Evolutionary conservation across 2,888 invertebrate genomes (phyloP).

Genomic region (Eucera pruinosa): DNA sequence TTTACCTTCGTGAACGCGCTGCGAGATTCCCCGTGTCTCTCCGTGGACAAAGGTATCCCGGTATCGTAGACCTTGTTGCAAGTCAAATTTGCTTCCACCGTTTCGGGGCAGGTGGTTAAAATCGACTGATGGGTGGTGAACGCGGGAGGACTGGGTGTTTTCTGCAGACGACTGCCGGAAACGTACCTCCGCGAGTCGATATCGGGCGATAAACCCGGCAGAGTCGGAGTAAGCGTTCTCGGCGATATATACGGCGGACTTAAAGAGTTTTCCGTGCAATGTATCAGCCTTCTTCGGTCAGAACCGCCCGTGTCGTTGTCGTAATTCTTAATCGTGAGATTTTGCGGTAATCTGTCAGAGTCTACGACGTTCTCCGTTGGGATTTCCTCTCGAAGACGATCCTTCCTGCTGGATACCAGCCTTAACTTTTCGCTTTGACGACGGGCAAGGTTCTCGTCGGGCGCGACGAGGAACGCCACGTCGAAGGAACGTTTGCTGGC

Average conservation of each 20-base stretch:
- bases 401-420: slow-evolving; percentile 70
- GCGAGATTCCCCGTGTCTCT: slow-evolving; percentile 83
- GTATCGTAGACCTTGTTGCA: slow-evolving; percentile 76
- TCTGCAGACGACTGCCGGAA: slow-evolving; percentile 66
- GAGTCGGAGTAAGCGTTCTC: slow-evolving; percentile 83
- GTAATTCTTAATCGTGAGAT: slow-evolving; percentile 80
- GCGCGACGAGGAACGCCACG: slow-evolving; percentile 95
- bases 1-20: slow-evolving; percentile 95
- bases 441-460: slow-evolving; percentile 91
- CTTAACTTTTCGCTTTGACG: slow-evolving; percentile 86
- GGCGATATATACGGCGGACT: slow-evolving; percentile 86
- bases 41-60: slow-evolving; percentile 68
- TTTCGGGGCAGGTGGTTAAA: slow-evolving; percentile 58
- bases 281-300: slow-evolving; percentile 83
- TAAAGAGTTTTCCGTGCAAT: slow-evolving; percentile 86
- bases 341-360: slow-evolving; percentile 79
- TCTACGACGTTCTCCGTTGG: slow-evolving; percentile 63
- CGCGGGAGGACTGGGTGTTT: slow-evolving; percentile 78
- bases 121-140: slow-evolving; percentile 66
- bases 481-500: slow-evolving; percentile 92
- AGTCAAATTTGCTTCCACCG: slow-evolving; percentile 57
- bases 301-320: slow-evolving; percentile 72
- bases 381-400: slow-evolving; percentile 64
- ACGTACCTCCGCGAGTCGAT: slow-evolving; percentile 68
- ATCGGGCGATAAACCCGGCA: slow-evolving; percentile 86